Evolutionary conservation across 2,797 vertebrate genomes (phyloP), one percentile per base, ranked within the genome.

Genomic region (Oryzias sinensis): DNA sequence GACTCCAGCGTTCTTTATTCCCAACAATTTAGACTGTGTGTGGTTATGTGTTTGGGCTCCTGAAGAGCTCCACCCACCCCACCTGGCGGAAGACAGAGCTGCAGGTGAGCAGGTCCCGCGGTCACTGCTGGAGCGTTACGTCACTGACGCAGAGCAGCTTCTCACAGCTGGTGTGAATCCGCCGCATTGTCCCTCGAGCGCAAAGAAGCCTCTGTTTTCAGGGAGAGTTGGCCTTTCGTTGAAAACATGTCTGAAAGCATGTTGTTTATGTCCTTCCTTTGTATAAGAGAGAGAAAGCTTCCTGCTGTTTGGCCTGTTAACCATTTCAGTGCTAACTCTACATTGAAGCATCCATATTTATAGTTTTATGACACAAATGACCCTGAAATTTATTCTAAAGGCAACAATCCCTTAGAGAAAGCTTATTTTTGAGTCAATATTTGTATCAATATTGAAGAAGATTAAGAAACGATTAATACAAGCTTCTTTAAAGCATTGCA

Each of bases 151-250:
- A 22, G 3, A 17, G 1, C 33, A 37, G 33, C 33, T 9, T 37
- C 33, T 37, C 33, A 11, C 29, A 64, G 53, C 56, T 44, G 13
- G 0, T 59, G n/a, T 79, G 48, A 85, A 81, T 75, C 40, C 50
- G 50, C 16, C 14, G 60, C 77, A 82, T 79, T 77, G 78, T 85
- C 56, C 11, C 43, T 46, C 9, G 48, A 13, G 6, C 22, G 56
- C 60, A 59, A 66, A 75, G 62, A 63, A 52, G 46, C 56, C 58
- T 70, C 70, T 65, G 67, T 61, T 69, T 73, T 56, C 27, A 45
- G 51, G 15, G 56, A 56, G 17, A 18, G 58, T 62, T 61, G 45
- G 29, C 51, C 59, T 66, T 69, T 57, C 7, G 20, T 17, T n/a
- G 43, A 56, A 17, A 29, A 44, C 17, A 40, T 53, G 43, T 37